phyloP scores from a whole-genome alignment of 2,113 vertebrate species.

The Crypturellus undulatus region DNA sequence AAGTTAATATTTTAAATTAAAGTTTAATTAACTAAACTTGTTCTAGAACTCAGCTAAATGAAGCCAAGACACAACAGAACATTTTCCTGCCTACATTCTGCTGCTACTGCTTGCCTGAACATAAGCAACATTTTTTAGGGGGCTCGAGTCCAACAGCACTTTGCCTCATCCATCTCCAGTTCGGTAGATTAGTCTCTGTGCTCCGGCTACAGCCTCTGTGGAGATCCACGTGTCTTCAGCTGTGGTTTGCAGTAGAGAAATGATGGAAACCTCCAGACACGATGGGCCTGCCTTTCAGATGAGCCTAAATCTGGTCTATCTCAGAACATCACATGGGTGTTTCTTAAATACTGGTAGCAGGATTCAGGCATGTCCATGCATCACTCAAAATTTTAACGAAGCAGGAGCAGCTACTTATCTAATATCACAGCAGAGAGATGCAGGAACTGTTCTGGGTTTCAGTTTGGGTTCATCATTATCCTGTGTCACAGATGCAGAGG shows the following conservation, averaged over 20 bases:
- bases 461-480: not conserved
- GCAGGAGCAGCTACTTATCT: not conserved
- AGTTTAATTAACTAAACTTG: not conserved
- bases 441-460: not conserved
- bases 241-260: not conserved
- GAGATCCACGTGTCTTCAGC: fast-evolving
- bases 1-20: not conserved
- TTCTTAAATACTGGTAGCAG: not conserved
- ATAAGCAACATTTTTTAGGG: not conserved
- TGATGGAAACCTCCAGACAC: not conserved
- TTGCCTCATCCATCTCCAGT: not conserved
- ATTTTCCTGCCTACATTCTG: not conserved
- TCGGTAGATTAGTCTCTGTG: not conserved
- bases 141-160: not conserved
- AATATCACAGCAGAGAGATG: not conserved
- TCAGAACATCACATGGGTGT: not conserved
- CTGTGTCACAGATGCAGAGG: fast-evolving
- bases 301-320: not conserved
- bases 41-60: not conserved
- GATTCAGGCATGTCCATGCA: not conserved
- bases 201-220: not conserved
- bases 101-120: not conserved
- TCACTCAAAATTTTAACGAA: not conserved
- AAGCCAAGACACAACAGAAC: not conserved
- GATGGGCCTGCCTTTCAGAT: not conserved